Evolutionary conservation across 2,113 vertebrate genomes (phyloP).

Genomic region (Psittacula cyanocephala): DNA sequence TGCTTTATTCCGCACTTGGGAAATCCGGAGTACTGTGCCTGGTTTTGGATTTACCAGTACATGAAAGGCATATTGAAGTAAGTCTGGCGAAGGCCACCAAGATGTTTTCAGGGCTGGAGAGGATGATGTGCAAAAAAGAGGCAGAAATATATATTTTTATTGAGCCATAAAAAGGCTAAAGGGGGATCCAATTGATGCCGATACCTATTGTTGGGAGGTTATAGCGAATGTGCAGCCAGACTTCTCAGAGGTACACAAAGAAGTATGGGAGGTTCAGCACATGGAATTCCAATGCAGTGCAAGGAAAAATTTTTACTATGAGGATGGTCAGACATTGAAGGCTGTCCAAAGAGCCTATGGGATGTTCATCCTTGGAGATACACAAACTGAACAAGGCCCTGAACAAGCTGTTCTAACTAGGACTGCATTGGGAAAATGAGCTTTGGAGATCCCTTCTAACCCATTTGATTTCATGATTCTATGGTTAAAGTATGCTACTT

Average conservation of each 20-base stretch:
- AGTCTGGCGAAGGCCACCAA: background rate
- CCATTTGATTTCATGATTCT: background rate
- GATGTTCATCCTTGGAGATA: background rate
- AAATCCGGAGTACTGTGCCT: background rate
- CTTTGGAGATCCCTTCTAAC: background rate
- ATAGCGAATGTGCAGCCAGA: background rate
- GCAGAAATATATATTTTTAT: background rate
- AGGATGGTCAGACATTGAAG: background rate
- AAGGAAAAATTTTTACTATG: background rate
- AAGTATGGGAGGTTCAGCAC: background rate
- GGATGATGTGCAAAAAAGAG: background rate
- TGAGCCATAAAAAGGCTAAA: background rate
- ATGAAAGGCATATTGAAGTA: background rate
- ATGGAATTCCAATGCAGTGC: background rate
- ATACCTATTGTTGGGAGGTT: background rate
- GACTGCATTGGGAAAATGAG: background rate
- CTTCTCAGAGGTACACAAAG: background rate
- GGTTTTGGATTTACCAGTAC: background rate
- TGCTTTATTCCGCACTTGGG: background rate
- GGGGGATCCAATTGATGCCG: background rate
- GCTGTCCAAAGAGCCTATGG: background rate
- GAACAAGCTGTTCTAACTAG: background rate
- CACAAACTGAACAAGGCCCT: background rate
- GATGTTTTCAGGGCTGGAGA: background rate
- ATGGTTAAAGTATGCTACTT: background rate